Evolutionary conservation across 2,113 vertebrate species (phyloP), one percentile per base, ranked within the genome.

Genomic region (Glaucidium brasilianum): DNA sequence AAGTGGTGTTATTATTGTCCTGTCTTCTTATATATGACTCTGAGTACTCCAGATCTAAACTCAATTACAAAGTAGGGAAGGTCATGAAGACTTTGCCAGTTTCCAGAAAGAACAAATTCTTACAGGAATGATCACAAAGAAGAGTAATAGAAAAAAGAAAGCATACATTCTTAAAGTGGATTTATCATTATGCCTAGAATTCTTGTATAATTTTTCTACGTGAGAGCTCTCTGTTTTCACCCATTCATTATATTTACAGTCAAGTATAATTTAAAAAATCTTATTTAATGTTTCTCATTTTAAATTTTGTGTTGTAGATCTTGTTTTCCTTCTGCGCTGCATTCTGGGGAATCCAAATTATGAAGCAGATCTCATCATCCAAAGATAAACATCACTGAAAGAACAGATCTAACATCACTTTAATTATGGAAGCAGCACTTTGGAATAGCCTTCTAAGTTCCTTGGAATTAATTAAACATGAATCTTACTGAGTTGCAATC

Each of bases 271-370:
- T 53, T 30, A 3, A 15, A 29, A 53, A 59, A 35, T 5, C 5
- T 67, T 47, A 29, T 79, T 7, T 94, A 88, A 75, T 64, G 1
- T 78, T 88, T 97, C 76, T 95, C 8, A 59, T 73, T 94, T 59
- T 72, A 58, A 94, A 73, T 91, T 92, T 64, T 96, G 58, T 95
- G 82, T 96, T 97, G 37, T 91, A 99, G 99, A 97, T 98, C 68
- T 98, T 99, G 97, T 99, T 99, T 98, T 97, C 96, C 58, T 91
- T 99, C 97, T 98, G 98, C 30, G 86, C 98, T 97, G 98, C 98
- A 77, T 99, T 98, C 96, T 99, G 99, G 99, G 98, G 96, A 83
- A 81, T 98, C 89, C 98, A 98, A 96, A 96, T 95, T 68, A 52
- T 98, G 96, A 98, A 97, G 53, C 94, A 80, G 96, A 97, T 98